Base-by-base conservation (phyloP, 2,888 invertebrate species). In the Arenicola marina region DNA sequence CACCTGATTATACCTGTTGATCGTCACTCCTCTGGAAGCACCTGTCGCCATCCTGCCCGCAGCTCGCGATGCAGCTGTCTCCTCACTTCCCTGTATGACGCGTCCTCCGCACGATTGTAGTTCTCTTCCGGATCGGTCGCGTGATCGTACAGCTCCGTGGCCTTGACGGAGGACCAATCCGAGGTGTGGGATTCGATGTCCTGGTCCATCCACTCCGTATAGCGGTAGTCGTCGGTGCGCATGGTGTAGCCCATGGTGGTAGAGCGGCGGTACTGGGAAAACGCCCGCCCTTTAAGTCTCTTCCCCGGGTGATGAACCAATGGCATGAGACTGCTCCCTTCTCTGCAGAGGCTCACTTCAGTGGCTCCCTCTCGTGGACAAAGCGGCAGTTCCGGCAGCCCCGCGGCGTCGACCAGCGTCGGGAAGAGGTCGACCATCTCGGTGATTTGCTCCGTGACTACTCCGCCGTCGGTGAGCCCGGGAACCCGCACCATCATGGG, bases 171-270 rank as follows among this genome's bases (percentile, higher is more conserved):
- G n/a, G n/a, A n/a, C n/a, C n/a, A n/a, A 7, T 38, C 11, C 11
- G 56, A 38, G 7, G 33, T 38, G 24, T 38, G 38, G n/a, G 24
- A n/a, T 4, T 21, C 32, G 44, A 34, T 51, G 24, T 59, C 59
- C 31, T 67, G 72, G 18, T 54, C 33, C 4, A 63, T 65, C 71
- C 71, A 74, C 51, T 33, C 38, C 44, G 21, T 70, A 48, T 71
- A 71, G 15, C 70, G 60, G 56, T 66, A 71, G 3, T 54, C 51
- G 44, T 72, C 66, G 28, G 72, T 71, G 11, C 68, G 61, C 4
- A 74, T 60, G 1, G 66, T 61, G 57, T 74, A 73, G 7, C 73
- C 74, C 73, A 73, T 73, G 4, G 69, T 61, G 2, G 45, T 48
- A 51, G 29, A 1, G 38, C 73, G 59, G 11, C 69, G 71, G 51